Base-by-base conservation (phyloP, 2,888 invertebrate species). In the Corbicula japonica region DNA sequence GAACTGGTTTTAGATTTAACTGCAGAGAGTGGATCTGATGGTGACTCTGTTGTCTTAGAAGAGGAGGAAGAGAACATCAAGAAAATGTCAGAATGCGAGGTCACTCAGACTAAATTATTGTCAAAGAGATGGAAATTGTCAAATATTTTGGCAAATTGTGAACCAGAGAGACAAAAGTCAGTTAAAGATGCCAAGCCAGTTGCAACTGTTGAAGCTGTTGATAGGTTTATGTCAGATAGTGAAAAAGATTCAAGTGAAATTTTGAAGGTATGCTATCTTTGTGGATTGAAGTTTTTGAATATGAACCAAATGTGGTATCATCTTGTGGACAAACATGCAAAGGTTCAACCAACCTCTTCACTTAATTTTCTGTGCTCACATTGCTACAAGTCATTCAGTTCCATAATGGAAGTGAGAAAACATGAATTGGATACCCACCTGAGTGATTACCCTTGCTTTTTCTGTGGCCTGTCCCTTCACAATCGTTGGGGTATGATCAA, bases 381-480 rank as follows among this genome's bases (percentile, higher is more conserved):
- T 23, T 66, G 66, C 30, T 5, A 34, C 8, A 0, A 26, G 15
- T n/a, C 38, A 23, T 12, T 32, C 10, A 21, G 6, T 3, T 21
- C 21, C 6, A 15, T 23, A 6, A 0, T 15, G 1, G 8, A 23
- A 4, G 26, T 50, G 1, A 50, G 15, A 38, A 12, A 28, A n/a
- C 66, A 66, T 66, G 66, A 66, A 21, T 1, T 66, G 28, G 41
- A 0, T 28, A 15, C 41, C 4, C 66, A 66, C 38, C 52, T 66
- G 41, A 41, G 52, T 28, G 54, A 66, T 21, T 66, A 30, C 21
- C 66, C 66, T 18, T 66, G 66, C 52, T 66, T 41, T 48, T 66
- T 66, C 34, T 66, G 66, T 54, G 66, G 66, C 1, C 26, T 41
- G 23, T 18, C 28, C 21, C n/a, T 15, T 18, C 41, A 66, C 12